Base-by-base conservation (phyloP, 1,140 invertebrate genomes). In the Ladona fulva region DNA sequence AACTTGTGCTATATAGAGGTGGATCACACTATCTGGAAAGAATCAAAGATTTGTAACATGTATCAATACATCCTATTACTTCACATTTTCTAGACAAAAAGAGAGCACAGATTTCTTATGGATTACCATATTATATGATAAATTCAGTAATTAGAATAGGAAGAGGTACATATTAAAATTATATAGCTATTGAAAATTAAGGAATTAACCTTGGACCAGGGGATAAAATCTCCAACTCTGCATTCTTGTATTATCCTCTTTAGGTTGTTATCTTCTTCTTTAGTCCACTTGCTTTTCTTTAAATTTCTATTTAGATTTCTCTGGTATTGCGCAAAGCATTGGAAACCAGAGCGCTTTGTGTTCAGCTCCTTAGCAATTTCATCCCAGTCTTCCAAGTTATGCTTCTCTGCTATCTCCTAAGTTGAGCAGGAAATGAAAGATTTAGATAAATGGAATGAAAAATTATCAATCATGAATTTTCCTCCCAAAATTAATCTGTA, bases 321-420 rank as follows among this genome's bases (percentile, higher is more conserved):
- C n/a, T 77, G 76, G 37, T 87, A 91, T 80, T 91, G 89, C 5
- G 91, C 85, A 82, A 91, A 91, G 81, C 89, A 90, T 80, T 91
- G 90, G 81, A 90, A 92, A 11, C 87, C 89, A 22, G 89, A 89
- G 42, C 92, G 85, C 1, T 86, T 85, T 22, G 86, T 90, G 0
- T 83, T 82, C 16, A 93, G 80, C 80, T 86, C 81, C 66, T 83
- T 75, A 0, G 91, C 89, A 80, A 93, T 91, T 0, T 77, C 73
- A 74, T 89, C 87, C 92, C 92, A 93, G 81, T 92, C 85, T 81
- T 91, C 87, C 79, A 81, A 83, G 0, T 88, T 84, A 79, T 89
- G 80, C 25, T 83, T 81, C 75, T 82, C 82, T 0, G 84, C 89
- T 22, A 89, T 82, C 76, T 82, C 79, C 76, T 87, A 22, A 66